Evolutionary conservation across 2,888 invertebrate species (phyloP).

Genomic region (Aleiodes alternator): DNA sequence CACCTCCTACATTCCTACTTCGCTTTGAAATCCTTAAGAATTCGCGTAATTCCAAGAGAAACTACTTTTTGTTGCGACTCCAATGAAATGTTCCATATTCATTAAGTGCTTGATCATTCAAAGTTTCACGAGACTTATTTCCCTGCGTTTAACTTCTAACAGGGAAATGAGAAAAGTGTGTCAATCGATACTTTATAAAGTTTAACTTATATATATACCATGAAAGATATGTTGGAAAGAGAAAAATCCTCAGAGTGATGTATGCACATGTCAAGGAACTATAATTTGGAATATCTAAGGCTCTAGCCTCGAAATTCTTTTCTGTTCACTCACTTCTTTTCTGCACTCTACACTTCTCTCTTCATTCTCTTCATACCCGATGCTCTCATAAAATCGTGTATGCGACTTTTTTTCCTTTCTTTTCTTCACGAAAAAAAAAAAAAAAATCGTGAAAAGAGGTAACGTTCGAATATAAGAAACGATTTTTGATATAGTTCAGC

Average conservation of each 20-base stretch:
- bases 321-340: neutral
- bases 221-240: neutral
- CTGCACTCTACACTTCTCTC: too few relatives aligned
- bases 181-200: constrained; percentile 40
- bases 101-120: too few relatives aligned
- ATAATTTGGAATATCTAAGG: neutral
- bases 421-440: too few relatives aligned
- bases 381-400: neutral
- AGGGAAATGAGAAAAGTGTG: constrained; percentile 21
- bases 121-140: too few relatives aligned
- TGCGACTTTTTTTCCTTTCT: neutral
- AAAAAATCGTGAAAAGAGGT: too few relatives aligned
- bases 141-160: constrained; percentile 2
- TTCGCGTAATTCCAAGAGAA: too few relatives aligned
- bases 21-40: too few relatives aligned
- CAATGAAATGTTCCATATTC: too few relatives aligned
- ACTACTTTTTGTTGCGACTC: too few relatives aligned
- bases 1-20: too few relatives aligned
- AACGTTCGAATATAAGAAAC: neutral
- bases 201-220: neutral
- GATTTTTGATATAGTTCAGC: constrained; percentile 10
- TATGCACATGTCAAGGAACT: neutral
- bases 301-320: neutral
- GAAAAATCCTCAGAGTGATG: neutral
- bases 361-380: neutral